phyloP scores from a whole-genome alignment of 1,140 invertebrate genomes.

The Acyrthosiphon pisum region DNA sequence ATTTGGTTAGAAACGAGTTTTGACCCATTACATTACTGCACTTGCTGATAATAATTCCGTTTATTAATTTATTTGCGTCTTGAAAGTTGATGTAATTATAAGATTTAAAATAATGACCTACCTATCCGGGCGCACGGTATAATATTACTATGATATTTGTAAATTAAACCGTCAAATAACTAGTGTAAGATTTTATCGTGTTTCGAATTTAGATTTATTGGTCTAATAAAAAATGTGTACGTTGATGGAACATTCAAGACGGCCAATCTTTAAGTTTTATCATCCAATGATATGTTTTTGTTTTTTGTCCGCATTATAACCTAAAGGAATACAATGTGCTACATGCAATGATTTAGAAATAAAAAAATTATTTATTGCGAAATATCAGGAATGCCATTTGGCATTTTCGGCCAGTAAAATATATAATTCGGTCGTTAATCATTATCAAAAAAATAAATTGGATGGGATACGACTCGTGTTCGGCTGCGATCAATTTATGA shows the following conservation, averaged over 20 bases:
- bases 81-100: not conserved
- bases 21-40: not conserved
- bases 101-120: not conserved
- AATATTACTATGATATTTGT: not conserved
- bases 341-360: no score
- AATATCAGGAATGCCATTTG: no score
- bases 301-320: not conserved
- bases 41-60: not conserved
- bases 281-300: not conserved
- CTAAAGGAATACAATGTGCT: not conserved
- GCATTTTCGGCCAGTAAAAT: no score
- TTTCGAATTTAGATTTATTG: not conserved
- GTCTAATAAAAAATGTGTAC: not conserved
- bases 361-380: no score
- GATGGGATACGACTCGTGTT: no score
- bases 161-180: slow-evolving; percentile 16
- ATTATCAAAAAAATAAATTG: no score
- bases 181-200: not conserved
- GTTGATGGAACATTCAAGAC: not conserved
- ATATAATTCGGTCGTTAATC: no score
- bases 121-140: not conserved
- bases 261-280: not conserved
- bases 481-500: no score
- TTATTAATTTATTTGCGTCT: not conserved
- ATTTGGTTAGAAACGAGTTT: slow-evolving; percentile 2